phyloP scores from a whole-genome alignment of 2,113 vertebrate genomes.

The Struthio camelus region DNA sequence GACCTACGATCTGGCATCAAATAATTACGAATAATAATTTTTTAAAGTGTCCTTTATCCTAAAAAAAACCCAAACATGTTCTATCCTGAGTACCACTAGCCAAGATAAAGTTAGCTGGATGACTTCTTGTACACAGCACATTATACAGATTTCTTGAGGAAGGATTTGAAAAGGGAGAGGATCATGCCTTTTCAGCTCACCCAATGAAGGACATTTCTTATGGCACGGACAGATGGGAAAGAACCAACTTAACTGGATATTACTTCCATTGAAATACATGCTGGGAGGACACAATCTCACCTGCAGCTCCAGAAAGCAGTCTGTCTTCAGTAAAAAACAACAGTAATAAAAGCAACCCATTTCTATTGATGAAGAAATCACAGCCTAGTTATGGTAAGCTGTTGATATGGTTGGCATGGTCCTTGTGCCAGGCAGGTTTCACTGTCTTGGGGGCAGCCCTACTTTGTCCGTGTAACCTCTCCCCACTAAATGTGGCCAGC shows the following conservation, averaged over 20 bases:
- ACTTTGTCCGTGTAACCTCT: not conserved
- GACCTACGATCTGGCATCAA: not conserved
- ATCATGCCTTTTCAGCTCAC: not conserved
- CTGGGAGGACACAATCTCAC: not conserved
- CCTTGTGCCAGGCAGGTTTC: not conserved
- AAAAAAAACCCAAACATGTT: not conserved
- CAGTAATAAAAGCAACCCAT: not conserved
- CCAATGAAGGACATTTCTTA: not conserved
- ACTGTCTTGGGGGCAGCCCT: not conserved
- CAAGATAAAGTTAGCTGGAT: not conserved
- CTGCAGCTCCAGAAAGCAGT: not conserved
- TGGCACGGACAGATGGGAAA: not conserved
- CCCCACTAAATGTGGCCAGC: not conserved
- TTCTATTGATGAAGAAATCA: not conserved
- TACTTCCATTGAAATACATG: not conserved
- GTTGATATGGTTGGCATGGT: fast-evolving
- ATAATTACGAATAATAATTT: not conserved
- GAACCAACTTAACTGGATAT: not conserved
- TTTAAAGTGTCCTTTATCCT: not conserved
- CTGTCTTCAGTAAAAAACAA: not conserved
- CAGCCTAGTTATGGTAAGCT: not conserved
- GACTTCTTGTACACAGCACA: not conserved
- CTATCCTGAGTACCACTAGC: not conserved
- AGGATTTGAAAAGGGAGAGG: not conserved
- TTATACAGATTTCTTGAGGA: not conserved